Base-by-base conservation (phyloP, 1,140 invertebrate species). In the Bombus soroeensis region DNA sequence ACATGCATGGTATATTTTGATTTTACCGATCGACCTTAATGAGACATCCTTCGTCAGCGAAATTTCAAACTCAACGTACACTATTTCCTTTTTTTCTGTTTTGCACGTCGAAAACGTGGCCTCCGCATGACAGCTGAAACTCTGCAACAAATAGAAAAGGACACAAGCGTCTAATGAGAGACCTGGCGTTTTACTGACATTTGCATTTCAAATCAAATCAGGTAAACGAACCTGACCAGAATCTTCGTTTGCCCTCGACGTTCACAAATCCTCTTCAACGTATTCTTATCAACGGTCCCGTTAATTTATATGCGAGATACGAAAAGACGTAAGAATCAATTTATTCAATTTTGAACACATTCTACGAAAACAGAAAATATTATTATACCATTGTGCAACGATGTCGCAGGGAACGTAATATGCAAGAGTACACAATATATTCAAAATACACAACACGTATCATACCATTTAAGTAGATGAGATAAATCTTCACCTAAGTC, bases 181-280 rank as follows among this genome's bases (percentile, higher is more conserved):
- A 76, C 71, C 57, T 81, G 34, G 43, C 76, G 76, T 85, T 85
- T 85, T 85, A 80, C 83, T 62, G 68, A 70, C 83, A 81, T 85
- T 85, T 85, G 83, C 83, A 85, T 85, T 85, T 85, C 78, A 85
- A 82, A 86, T 86, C 80, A 47, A 86, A 86, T 86, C 80, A 86
- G 80, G 72, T 59, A 82, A 83, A 66, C 83, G 87, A 88, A 78
- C 72, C 85, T 87, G 85, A 77, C 66, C 70, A 41, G 81, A 87
- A 87, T 87, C 81, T 79, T 62, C n/a, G 53, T n/a, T 64, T 18
- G 12, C 77, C 2, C 15, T 18, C 47, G 37, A 57, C 59, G 64
- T 28, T n/a, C 47, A 37, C 53, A 25, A 72, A 34, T 32, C 9
- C 75, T 1, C n/a, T 10, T 8, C 34, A 32, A 47, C 78, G 70